These are phyloP conservation scores for Danio rerio DNA, from an alignment of 2,113 vertebrate species.

Conservation along the genomic window GRCz12tu NC_133177.1:43152501-43153000, in stretches of 20 bases:
- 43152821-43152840: constrained; percentile 69
- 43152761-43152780: constrained; percentile 67
- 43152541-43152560: neutral
- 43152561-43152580: constrained; percentile 7
- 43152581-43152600: constrained; percentile 46
- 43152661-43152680: constrained; percentile 11
- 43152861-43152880: constrained; percentile 68
- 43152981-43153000: constrained; percentile 55
- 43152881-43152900: constrained; percentile 74
- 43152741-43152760: constrained; percentile 78
- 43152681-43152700: constrained; percentile 39
- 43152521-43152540: neutral
- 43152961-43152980: constrained; percentile 66
- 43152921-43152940: constrained; percentile 82
- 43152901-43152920: constrained; percentile 69
- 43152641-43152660: constrained; percentile 1
- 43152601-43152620: constrained; percentile 24
- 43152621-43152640: constrained; percentile 28
- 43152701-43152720: constrained; percentile 55
- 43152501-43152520: neutral
- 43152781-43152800: constrained; percentile 17
- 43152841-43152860: constrained; percentile 62
- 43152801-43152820: constrained; percentile 77
- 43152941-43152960: constrained; percentile 78
- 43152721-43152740: constrained; percentile 74